phyloP scores from a whole-genome alignment of 2,888 invertebrate species.

The Margaritifera margaritifera region DNA sequence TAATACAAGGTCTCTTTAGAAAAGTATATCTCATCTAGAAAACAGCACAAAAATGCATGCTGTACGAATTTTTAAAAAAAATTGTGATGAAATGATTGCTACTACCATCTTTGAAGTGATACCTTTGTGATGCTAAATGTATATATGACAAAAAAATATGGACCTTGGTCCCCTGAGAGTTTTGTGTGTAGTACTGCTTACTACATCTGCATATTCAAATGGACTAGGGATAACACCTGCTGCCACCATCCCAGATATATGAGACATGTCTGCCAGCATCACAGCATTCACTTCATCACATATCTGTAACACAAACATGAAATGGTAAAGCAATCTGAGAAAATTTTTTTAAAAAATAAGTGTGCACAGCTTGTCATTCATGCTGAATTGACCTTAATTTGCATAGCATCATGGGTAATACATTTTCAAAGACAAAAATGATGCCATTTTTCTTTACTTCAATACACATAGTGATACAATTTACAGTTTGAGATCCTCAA shows the following conservation, averaged over 20 bases:
- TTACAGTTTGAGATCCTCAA: no score
- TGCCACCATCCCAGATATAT: constrained; percentile 79
- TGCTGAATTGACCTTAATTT: not conserved
- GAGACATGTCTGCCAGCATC: constrained; percentile 72
- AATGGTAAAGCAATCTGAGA: not conserved
- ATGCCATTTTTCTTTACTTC: no score
- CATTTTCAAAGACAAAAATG: no score
- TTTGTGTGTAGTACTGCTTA: constrained; percentile 96
- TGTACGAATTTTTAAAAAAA: no score
- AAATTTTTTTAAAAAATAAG: not conserved
- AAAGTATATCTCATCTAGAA: no score
- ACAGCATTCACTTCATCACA: constrained; percentile 68
- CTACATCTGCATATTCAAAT: constrained; percentile 92
- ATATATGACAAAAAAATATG: not conserved
- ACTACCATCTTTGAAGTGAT: no score
- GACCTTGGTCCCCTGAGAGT: constrained; percentile 83
- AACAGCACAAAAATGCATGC: no score
- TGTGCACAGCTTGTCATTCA: not conserved
- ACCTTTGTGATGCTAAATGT: not conserved
- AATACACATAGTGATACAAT: no score
- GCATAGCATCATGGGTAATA: not conserved
- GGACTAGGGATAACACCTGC: constrained; percentile 92
- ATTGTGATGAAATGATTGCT: no score
- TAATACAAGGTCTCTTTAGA: no score
- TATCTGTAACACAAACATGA: constrained; percentile 47